A percentile compares a stretch with the other conserved stretches of the same genome.
Evolutionary conservation across 2,113 vertebrate species (phyloP).

Genomic region (Pluvianellus socialis): DNA sequence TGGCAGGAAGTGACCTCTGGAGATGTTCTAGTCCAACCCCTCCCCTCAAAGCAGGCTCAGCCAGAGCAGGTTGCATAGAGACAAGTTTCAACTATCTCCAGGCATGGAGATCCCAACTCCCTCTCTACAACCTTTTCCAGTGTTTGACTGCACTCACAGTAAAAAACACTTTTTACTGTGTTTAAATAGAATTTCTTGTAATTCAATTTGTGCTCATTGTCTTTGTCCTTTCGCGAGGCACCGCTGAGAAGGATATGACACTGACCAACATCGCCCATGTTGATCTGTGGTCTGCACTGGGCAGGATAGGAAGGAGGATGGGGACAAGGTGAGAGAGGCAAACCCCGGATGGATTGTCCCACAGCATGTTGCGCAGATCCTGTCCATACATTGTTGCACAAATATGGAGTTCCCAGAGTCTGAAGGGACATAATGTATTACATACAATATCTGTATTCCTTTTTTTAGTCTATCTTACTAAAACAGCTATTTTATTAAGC

Average conservation of each 20-base stretch:
- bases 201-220: not conserved
- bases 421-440: not conserved
- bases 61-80: not conserved
- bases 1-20: not conserved
- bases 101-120: not conserved
- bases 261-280: rapidly evolving
- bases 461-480: not conserved
- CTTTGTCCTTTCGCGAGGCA: rapidly evolving
- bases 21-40: not conserved
- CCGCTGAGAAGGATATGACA: not conserved
- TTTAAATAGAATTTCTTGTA: not conserved
- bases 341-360: not conserved
- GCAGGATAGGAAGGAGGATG: rapidly evolving
- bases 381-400: not conserved
- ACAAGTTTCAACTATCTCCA: not conserved
- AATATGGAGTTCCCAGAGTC: not conserved
- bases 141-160: not conserved
- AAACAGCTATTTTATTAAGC: not conserved
- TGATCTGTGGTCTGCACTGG: not conserved
- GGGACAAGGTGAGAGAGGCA: not conserved
- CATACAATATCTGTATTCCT: not conserved
- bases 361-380: not conserved
- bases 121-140: not conserved
- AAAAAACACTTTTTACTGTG: not conserved
- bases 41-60: not conserved